These are phyloP conservation scores for Murina feae DNA, from an alignment of 2,113 vertebrate genomes.

Conservation along the genomic window DNA sequence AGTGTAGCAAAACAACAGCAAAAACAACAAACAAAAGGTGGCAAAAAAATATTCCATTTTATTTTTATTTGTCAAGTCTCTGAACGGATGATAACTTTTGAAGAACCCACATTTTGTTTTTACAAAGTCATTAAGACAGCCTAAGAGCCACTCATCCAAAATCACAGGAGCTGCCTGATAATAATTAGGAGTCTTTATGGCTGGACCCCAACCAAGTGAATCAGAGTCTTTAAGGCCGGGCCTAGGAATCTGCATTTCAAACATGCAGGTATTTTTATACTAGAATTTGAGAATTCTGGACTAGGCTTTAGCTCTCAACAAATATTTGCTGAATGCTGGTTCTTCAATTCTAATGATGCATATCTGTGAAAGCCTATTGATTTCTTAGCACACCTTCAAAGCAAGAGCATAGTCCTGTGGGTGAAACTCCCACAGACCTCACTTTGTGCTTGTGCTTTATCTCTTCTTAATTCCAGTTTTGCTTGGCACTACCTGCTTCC, in stretches of 20 bases:
- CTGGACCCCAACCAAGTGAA: background rate
- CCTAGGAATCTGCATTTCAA: background rate
- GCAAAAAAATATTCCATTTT: background rate
- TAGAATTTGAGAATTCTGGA: constrained; percentile 12
- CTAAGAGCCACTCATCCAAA: background rate
- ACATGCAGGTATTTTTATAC: background rate
- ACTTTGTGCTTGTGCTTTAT: background rate
- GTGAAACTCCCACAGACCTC: background rate
- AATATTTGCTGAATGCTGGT: background rate
- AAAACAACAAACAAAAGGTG: background rate
- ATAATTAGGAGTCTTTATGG: background rate
- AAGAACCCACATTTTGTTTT: background rate
- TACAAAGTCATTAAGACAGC: background rate
- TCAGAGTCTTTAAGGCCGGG: background rate
- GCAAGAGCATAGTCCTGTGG: background rate
- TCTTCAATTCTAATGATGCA: background rate
- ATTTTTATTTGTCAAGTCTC: background rate
- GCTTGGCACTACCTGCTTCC: background rate
- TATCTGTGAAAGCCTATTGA: background rate
- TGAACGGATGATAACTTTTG: background rate
- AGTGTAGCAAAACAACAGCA: background rate
- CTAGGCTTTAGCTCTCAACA: background rate
- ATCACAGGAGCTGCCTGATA: background rate
- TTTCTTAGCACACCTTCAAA: background rate
- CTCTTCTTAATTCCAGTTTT: background rate